Conservation (phyloP, 2,113 vertebrate genomes). For the Gorilla gorilla region DNA sequence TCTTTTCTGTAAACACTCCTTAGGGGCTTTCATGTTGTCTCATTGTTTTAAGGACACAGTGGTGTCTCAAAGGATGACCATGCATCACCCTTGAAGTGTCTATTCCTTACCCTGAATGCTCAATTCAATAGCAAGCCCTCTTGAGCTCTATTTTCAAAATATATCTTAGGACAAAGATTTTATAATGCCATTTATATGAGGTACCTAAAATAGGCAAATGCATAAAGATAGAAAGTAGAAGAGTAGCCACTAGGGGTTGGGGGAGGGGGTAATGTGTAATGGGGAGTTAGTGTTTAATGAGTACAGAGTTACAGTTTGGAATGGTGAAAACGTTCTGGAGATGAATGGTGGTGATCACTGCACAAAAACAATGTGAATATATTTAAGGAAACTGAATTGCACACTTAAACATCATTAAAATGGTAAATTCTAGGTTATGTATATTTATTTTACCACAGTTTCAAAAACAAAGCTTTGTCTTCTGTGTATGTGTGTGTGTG, state of each 20-base stretch:
- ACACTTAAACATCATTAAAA: background rate
- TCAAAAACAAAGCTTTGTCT: background rate
- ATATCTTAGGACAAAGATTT: background rate
- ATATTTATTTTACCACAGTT: background rate
- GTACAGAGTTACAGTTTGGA: background rate
- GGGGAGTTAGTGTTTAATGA: background rate
- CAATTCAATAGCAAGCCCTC: background rate
- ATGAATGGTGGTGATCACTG: background rate
- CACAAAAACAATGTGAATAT: background rate
- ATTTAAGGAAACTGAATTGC: background rate
- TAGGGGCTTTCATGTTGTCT: background rate
- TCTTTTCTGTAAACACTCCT: background rate
- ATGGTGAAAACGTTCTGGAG: background rate
- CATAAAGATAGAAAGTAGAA: background rate
- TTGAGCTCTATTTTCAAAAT: background rate
- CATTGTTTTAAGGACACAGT: background rate
- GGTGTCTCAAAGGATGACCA: background rate
- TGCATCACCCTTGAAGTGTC: background rate
- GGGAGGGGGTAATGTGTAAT: background rate
- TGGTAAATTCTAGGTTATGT: background rate
- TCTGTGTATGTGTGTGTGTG: too few species aligned
- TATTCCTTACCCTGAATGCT: background rate
- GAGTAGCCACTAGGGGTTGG: too few species aligned
- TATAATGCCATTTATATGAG: background rate
- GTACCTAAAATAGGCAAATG: background rate